phyloP scores from a whole-genome alignment of 2,888 invertebrate genomes.

The Scaptomyza parva region DNA sequence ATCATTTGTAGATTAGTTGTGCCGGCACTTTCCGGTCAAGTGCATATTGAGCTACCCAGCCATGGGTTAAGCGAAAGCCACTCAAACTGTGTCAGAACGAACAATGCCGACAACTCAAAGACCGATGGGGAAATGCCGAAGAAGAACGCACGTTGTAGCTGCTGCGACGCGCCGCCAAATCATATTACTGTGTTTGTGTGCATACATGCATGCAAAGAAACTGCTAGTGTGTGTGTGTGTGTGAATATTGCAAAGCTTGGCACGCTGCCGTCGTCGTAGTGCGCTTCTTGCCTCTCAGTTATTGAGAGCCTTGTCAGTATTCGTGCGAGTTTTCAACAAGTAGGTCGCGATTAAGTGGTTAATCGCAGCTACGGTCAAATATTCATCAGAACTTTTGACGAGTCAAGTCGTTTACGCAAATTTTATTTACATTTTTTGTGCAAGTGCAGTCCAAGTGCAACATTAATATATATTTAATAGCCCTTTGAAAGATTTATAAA shows the following conservation, averaged over 20 bases:
- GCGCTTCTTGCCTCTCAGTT: constrained; percentile 38
- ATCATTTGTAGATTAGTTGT: neutral
- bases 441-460: constrained; percentile 39
- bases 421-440: constrained; percentile 27
- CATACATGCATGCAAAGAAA: neutral
- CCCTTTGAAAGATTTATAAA: neutral
- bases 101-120: constrained; percentile 25
- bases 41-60: neutral
- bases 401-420: constrained; percentile 1
- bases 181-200: constrained; percentile 16
- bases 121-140: constrained; percentile 33
- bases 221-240: neutral
- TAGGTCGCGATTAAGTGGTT: constrained; percentile 47
- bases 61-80: constrained; percentile 40
- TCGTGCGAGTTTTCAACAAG: constrained; percentile 63
- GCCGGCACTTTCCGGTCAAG: neutral
- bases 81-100: constrained; percentile 35
- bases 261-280: constrained; percentile 50
- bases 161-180: constrained; percentile 24
- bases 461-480: constrained; percentile 14
- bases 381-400: constrained; percentile 1
- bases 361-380: constrained; percentile 4
- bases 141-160: constrained; percentile 53
- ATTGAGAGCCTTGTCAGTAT: constrained; percentile 47
- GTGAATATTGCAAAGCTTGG: constrained; percentile 47